phyloP scores from a whole-genome alignment of 1,140 invertebrate species.

The Atopsyche davidsoni region DNA sequence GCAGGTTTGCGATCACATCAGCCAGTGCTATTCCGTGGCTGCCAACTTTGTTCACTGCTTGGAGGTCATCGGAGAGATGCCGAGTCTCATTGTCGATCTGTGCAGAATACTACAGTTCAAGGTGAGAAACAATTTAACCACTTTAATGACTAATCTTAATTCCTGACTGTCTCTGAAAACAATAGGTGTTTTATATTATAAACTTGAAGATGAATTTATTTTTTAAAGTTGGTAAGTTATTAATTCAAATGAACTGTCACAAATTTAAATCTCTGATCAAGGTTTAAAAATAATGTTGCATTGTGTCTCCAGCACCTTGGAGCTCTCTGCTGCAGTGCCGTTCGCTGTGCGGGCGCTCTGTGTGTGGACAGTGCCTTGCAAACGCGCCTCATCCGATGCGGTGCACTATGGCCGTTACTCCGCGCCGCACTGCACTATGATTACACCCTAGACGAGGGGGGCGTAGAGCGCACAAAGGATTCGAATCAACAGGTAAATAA shows the following conservation, averaged over 20 bases:
- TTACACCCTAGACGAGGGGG: constrained; percentile 95
- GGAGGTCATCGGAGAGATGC: constrained; percentile 80
- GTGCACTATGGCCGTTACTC: constrained; percentile 88
- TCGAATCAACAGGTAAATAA: constrained; percentile 70
- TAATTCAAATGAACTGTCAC: too few species aligned
- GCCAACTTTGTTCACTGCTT: constrained; percentile 90
- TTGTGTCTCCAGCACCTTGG: constrained; percentile 62
- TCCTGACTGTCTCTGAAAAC: too few species aligned
- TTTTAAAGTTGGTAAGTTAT: too few species aligned
- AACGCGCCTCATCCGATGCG: constrained; percentile 83
- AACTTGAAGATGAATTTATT: neutral
- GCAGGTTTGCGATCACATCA: constrained; percentile 89
- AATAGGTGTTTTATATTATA: neutral
- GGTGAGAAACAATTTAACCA: constrained; percentile 53
- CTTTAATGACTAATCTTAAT: too few species aligned
- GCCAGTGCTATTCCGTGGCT: constrained; percentile 88
- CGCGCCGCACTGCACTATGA: constrained; percentile 93
- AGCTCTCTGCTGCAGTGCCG: constrained; percentile 72
- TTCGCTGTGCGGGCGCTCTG: constrained; percentile 79
- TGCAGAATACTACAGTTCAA: constrained; percentile 87
- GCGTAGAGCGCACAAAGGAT: constrained; percentile 77
- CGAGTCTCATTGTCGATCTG: constrained; percentile 80
- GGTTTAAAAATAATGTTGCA: too few species aligned
- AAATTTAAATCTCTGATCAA: too few species aligned
- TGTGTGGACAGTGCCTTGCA: constrained; percentile 80